phyloP scores from a whole-genome alignment of 2,888 invertebrate species.

The Synanthedon formicaeformis region DNA sequence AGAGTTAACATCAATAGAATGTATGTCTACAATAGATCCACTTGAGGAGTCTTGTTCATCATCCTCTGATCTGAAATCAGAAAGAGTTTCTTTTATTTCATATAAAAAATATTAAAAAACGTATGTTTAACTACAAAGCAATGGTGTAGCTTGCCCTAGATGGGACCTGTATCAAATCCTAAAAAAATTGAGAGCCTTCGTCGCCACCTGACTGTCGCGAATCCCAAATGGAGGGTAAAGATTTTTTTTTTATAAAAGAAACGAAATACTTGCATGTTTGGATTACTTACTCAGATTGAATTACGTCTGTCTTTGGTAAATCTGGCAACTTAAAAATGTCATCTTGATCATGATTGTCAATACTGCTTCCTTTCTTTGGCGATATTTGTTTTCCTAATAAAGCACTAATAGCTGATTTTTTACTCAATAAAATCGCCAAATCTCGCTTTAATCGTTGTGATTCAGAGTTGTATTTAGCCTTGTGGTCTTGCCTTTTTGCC shows the following conservation, averaged over 20 bases:
- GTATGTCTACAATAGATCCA: constrained; percentile 72
- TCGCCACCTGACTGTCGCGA: no score
- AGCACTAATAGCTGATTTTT: constrained; percentile 82
- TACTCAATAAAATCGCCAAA: constrained; percentile 78
- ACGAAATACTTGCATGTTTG: no score
- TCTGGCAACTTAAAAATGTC: constrained; percentile 78
- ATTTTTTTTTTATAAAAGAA: no score
- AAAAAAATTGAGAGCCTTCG: no score
- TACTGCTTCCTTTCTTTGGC: constrained; percentile 42
- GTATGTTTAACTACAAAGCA: no score
- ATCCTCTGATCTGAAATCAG: constrained; percentile 43
- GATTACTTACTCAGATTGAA: constrained; percentile 59
- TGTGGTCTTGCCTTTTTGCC: constrained; percentile 82
- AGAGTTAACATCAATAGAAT: constrained; percentile 84
- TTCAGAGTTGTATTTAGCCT: constrained; percentile 76
- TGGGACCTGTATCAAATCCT: no score
- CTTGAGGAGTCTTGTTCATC: constrained; percentile 46
- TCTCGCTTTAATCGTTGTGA: constrained; percentile 81
- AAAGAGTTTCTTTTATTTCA: no score
- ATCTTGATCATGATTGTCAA: constrained; percentile 41
- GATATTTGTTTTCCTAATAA: constrained; percentile 71
- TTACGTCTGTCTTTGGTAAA: constrained; percentile 38
- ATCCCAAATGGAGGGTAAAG: no score
- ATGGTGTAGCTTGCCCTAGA: no score
- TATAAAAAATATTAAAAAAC: no score